phyloP scores from a whole-genome alignment of 2,113 vertebrate genomes.

The Cyrtonyx montezumae region DNA sequence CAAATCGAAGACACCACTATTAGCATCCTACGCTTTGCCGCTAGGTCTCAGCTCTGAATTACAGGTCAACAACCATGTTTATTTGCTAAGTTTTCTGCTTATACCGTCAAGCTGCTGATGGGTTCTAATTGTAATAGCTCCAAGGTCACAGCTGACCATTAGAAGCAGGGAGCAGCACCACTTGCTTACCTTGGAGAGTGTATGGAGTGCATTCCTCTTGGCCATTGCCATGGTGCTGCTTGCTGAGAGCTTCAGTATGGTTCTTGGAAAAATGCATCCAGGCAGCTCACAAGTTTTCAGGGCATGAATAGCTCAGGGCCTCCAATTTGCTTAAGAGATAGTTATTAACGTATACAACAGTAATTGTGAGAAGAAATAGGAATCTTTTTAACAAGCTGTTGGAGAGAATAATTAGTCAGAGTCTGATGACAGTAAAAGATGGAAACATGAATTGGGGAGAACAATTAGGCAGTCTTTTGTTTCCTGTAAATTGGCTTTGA shows the following conservation, averaged over 20 bases:
- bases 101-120: background rate
- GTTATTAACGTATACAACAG: background rate
- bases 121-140: background rate
- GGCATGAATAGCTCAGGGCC: background rate
- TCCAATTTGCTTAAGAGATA: background rate
- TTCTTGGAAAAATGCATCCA: background rate
- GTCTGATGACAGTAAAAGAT: background rate
- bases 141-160: background rate
- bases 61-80: background rate
- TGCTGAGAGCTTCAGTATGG: background rate
- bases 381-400: background rate
- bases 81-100: background rate
- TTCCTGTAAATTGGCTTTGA: background rate
- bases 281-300: background rate
- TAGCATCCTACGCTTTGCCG: background rate
- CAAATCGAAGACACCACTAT: rapidly evolving
- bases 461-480: background rate
- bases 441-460: background rate
- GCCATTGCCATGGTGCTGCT: background rate
- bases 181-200: background rate
- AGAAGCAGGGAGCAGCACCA: background rate
- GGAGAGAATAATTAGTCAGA: background rate
- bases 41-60: background rate
- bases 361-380: background rate
- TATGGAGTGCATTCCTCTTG: background rate